Base-by-base conservation (phyloP, 1,140 invertebrate genomes). In the Lineus longissimus region DNA sequence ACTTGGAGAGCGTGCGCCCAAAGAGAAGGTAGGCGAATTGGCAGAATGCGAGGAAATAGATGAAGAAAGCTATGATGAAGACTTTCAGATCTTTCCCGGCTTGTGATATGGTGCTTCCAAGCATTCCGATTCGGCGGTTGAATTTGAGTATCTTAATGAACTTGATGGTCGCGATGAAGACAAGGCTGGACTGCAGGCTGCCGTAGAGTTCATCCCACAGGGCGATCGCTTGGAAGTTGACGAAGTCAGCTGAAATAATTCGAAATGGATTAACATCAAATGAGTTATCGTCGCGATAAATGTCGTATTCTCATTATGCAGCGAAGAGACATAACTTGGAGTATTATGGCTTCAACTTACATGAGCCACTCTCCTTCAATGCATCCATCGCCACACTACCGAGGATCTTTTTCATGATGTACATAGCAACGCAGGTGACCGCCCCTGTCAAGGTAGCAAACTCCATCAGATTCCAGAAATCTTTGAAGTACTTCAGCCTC, bases 101-200 rank as follows among this genome's bases (percentile, higher is more conserved):
- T 1, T 73, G 55, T 33, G 68, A 69, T 23, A 81, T 62, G 2
- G 79, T 81, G 23, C 76, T 73, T 2, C 77, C 75, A 22, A 82
- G 67, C 75, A 81, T 80, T 41, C 71, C 72, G 73, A 82, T 80
- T 59, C 77, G 78, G 54, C 75, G 72, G 73, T 85, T 85, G 68
- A 85, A 85, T 67, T 83, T 76, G 29, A 85, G 73, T 15, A 85
- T 71, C 66, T 84, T 83, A 33, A 84, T 78, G 67, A 84, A 84
- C 68, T 85, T 84, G 55, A 85, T 69, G n/a, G 83, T 84, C 25
- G 81, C 77, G 19, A 84, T 69, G 66, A 85, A 85, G 17, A 84
- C 82, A 1, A 84, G 78, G 59, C 77, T 74, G 7, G 78, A 77
- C 56, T 82, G 74, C 43, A 84, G 67, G 56, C 76, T 83, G 51